These are phyloP conservation scores for Bradypus variegatus DNA, from an alignment of 2,797 vertebrate species.

Conservation along the genomic window DNA sequence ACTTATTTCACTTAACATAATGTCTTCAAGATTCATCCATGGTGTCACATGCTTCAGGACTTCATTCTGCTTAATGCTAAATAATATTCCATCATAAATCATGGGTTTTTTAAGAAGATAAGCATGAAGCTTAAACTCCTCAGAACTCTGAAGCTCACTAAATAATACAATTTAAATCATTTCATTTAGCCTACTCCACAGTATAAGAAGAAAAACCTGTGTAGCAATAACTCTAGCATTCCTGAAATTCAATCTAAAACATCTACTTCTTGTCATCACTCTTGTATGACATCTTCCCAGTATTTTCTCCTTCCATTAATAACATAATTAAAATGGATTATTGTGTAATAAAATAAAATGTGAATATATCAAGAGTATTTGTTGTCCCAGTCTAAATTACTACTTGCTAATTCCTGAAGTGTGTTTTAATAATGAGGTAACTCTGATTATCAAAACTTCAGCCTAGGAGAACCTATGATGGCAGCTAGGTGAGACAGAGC, in stretches of 20 bases:
- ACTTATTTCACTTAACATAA: too few relatives aligned
- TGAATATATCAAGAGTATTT: neutral
- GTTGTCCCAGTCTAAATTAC: neutral
- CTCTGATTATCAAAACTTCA: neutral
- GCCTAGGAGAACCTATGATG: too few relatives aligned
- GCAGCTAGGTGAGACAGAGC: too few relatives aligned
- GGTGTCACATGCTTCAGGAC: too few relatives aligned
- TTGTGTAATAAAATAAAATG: neutral
- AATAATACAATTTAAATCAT: neutral
- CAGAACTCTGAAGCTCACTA: neutral
- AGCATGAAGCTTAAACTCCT: neutral
- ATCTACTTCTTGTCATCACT: slow-evolving; percentile 1
- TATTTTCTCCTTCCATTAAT: neutral
- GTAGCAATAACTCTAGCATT: neutral
- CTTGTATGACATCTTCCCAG: neutral
- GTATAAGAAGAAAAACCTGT: neutral
- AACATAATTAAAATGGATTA: neutral
- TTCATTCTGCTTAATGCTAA: too few relatives aligned
- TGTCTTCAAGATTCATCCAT: too few relatives aligned
- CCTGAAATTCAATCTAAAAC: neutral
- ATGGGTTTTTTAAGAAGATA: neutral
- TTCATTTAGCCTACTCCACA: neutral
- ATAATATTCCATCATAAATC: too few relatives aligned
- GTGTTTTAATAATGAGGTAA: slow-evolving; percentile 1
- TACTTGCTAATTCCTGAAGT: neutral